phyloP scores from a whole-genome alignment of 2,888 invertebrate species.

The Elaeidobius kamerunicus region DNA sequence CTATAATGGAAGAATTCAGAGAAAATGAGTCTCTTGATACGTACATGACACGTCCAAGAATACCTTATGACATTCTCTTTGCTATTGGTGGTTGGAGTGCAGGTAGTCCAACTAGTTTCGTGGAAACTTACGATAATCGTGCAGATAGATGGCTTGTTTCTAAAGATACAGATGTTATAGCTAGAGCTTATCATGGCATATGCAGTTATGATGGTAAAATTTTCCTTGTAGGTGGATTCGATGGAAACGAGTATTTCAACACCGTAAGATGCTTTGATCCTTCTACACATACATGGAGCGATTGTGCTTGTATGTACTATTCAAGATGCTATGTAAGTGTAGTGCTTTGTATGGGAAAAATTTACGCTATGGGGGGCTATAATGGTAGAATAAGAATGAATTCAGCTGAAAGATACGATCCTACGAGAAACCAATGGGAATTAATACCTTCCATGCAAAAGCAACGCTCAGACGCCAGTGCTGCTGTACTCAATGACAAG shows the following conservation, averaged over 20 bases:
- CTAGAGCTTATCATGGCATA: conserved; percentile 67
- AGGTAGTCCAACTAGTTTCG: conserved; percentile 79
- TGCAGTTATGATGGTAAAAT: conserved; percentile 29
- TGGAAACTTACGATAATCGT: conserved; percentile 75
- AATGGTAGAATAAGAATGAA: conserved; percentile 74
- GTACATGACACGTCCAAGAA: conserved; percentile 55
- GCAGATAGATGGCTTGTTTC: conserved; percentile 75
- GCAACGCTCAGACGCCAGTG: conserved; percentile 75
- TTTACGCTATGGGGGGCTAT: conserved; percentile 83
- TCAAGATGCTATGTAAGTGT: conserved; percentile 71
- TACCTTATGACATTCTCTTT: conserved; percentile 75
- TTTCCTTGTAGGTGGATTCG: conserved; percentile 61
- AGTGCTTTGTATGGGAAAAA: conserved; percentile 63
- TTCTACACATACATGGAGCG: conserved; percentile 69
- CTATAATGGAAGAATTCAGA: conserved; percentile 32
- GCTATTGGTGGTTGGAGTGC: conserved; percentile 83
- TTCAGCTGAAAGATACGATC: conserved; percentile 76
- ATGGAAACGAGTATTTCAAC: conserved; percentile 74
- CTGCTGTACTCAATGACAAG: conserved; percentile 65
- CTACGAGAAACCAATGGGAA: conserved; percentile 75
- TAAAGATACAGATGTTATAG: conserved; percentile 63
- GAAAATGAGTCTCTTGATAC: conserved; percentile 33
- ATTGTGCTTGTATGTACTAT: conserved; percentile 77
- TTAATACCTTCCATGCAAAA: conserved; percentile 71
- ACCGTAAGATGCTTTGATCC: conserved; percentile 80